A percentile compares a stretch with the other conserved stretches of the same genome.
Evolutionary conservation across 2,113 vertebrate species (phyloP).

Genomic region (Pachycephala philippinensis): DNA sequence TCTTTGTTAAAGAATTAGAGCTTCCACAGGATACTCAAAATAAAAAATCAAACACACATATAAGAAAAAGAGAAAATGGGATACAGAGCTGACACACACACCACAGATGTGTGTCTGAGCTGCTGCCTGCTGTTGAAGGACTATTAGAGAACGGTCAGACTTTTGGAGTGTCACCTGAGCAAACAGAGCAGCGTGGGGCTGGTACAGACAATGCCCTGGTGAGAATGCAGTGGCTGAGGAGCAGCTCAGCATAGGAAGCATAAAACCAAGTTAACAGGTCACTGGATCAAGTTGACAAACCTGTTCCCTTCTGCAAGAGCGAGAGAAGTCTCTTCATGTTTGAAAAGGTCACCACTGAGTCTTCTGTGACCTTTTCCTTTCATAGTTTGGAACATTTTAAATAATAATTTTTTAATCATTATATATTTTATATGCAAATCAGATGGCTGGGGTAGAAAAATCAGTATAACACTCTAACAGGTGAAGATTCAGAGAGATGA

Average conservation of each 20-base stretch:
- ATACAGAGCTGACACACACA: neutral
- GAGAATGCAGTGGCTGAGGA: neutral
- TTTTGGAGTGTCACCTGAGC: no score
- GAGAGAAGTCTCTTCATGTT: neutral
- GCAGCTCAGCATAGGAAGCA: neutral
- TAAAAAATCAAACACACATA: accelerated
- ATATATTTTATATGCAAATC: neutral
- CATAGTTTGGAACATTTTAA: neutral
- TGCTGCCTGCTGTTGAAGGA: neutral
- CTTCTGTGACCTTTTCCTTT: neutral
- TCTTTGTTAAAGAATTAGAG: neutral
- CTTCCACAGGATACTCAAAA: neutral
- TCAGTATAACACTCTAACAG: neutral
- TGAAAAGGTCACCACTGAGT: neutral
- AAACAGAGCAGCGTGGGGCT: accelerated
- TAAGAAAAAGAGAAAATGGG: neutral
- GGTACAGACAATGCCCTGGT: accelerated
- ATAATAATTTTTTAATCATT: neutral
- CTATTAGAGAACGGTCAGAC: neutral
- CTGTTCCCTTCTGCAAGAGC: neutral
- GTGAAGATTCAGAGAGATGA: neutral
- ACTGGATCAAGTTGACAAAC: neutral
- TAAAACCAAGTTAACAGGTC: neutral
- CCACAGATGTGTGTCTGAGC: accelerated
- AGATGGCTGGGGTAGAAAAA: neutral